A percentile compares a stretch with the other conserved stretches of the same genome.
Conservation (phyloP, 2,113 vertebrate genomes). For the Pygoscelis antarcticus region DNA sequence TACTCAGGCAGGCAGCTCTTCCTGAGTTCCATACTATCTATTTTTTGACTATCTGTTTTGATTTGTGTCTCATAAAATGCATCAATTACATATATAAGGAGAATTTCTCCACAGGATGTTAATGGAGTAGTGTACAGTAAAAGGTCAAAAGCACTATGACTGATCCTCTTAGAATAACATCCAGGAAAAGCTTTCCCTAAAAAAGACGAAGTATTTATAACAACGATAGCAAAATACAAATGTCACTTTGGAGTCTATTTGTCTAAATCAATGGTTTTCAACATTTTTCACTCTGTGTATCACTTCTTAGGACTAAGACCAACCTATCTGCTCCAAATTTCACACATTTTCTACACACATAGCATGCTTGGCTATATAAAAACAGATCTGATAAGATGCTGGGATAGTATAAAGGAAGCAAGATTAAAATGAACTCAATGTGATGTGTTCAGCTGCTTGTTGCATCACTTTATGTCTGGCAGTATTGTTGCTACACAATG, state of each 20-base stretch:
- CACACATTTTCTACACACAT: not conserved
- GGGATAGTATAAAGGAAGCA: not conserved
- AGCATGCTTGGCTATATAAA: not conserved
- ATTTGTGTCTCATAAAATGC: conserved; percentile 55
- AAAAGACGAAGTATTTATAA: conserved; percentile 35
- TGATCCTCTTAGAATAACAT: conserved; percentile 29
- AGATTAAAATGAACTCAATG: not conserved
- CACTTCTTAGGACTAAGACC: not conserved
- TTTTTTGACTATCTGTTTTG: conserved; percentile 61
- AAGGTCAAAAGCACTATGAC: conserved; percentile 54
- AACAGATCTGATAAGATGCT: not conserved
- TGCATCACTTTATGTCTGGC: not conserved
- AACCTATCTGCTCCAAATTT: not conserved
- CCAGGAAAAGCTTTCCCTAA: conserved; percentile 44
- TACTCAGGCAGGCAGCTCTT: conserved; percentile 20
- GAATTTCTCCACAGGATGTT: conserved; percentile 32
- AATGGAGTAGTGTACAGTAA: conserved; percentile 25
- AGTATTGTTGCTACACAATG: not conserved
- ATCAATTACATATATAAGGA: conserved; percentile 39
- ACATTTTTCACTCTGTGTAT: not conserved
- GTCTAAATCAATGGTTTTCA: conserved; percentile 18
- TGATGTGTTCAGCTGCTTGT: not conserved
- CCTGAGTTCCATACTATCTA: not conserved
- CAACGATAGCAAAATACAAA: not conserved
- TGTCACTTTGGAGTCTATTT: conserved; percentile 9